Conservation (phyloP, 2,113 vertebrate species). For the Noctilio leporinus region DNA sequence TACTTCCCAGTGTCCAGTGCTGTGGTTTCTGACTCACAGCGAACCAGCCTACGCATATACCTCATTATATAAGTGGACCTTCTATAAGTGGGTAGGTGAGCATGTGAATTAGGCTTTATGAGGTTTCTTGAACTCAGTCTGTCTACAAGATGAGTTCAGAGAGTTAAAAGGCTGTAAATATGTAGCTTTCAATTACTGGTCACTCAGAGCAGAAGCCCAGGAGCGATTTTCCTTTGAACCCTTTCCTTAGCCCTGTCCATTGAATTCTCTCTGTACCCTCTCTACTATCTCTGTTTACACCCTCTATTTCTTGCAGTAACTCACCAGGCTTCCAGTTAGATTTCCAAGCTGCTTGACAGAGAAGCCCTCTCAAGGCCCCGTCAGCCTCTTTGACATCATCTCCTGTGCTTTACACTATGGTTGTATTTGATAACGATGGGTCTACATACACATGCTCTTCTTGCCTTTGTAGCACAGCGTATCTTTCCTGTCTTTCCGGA, state of each 20-base stretch:
- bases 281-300: background rate
- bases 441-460: background rate
- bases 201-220: background rate
- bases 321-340: background rate
- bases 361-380: background rate
- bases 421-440: background rate
- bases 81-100: background rate
- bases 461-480: background rate
- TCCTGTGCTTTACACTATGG: background rate
- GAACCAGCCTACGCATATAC: background rate
- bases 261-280: background rate
- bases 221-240: background rate
- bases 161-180: background rate
- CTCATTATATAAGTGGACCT: background rate
- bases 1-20: background rate
- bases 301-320: background rate
- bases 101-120: background rate
- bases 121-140: background rate
- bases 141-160: background rate
- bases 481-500: background rate
- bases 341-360: background rate
- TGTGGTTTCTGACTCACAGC: background rate
- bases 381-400: background rate
- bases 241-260: background rate
- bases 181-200: background rate